These are phyloP conservation scores for Drosophila saltans DNA, from an alignment of 1,140 invertebrate genomes.

Conservation along the genomic window DNA sequence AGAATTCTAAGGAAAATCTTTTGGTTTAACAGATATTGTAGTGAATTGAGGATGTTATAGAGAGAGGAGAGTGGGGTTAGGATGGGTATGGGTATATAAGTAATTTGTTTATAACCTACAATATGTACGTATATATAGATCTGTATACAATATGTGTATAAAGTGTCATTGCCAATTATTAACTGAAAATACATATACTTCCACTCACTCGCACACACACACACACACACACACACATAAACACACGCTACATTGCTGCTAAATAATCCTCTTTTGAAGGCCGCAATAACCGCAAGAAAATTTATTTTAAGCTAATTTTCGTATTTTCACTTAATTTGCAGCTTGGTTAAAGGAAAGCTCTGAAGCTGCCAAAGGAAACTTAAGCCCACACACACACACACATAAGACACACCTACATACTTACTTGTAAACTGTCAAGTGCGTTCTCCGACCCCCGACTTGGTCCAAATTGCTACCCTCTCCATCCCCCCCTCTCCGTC, in stretches of 20 bases:
- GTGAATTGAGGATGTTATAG: constrained; percentile 1
- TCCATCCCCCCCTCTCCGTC: constrained; percentile 14
- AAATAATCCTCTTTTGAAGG: constrained; percentile 69
- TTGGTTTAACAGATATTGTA: constrained; percentile 10
- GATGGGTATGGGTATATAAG: neutral
- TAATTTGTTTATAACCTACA: neutral
- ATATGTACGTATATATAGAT: neutral
- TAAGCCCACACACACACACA: constrained; percentile 29
- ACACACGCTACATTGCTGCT: neutral
- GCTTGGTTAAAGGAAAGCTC: constrained; percentile 28
- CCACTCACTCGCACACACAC: neutral
- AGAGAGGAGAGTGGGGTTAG: neutral
- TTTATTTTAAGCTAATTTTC: constrained; percentile 79
- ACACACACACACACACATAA: constrained; percentile 5
- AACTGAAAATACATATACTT: constrained; percentile 26
- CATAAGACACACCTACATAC: constrained; percentile 17
- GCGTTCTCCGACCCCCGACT: constrained; percentile 20
- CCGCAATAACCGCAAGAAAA: constrained; percentile 56
- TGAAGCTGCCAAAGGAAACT: constrained; percentile 24
- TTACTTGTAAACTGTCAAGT: constrained; percentile 47
- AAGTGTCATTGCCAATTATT: constrained; percentile 66
- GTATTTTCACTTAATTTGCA: constrained; percentile 80
- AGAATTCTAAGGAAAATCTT: constrained; percentile 50
- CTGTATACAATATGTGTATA: constrained; percentile 13
- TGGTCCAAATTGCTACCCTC: neutral